These are phyloP conservation scores for Bombus pascuorum DNA, from an alignment of 1,140 invertebrate genomes.

Conservation along the genomic window DNA sequence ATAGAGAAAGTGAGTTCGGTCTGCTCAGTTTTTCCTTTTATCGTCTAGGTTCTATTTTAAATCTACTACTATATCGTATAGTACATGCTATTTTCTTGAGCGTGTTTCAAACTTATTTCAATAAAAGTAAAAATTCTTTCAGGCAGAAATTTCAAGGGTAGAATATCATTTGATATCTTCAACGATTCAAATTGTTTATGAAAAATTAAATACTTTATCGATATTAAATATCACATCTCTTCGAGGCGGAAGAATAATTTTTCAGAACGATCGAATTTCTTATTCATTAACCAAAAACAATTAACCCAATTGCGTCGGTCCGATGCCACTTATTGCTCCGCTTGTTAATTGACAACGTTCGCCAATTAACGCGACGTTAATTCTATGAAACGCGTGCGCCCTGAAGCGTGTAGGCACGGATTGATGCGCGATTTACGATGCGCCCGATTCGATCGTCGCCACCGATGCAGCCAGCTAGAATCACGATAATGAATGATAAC, in stretches of 20 bases:
- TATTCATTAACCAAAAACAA: slow-evolving; percentile 6
- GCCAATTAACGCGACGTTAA: slow-evolving; percentile 34
- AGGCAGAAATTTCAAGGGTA: not conserved
- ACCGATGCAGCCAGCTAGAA: slow-evolving; percentile 37
- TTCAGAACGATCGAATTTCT: not conserved
- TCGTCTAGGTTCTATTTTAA: not conserved
- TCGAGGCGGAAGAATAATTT: not conserved
- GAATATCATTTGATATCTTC: not conserved
- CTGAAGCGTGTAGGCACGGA: not conserved
- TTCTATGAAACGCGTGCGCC: not conserved
- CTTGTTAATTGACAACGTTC: slow-evolving; percentile 34
- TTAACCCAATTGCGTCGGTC: slow-evolving; percentile 21
- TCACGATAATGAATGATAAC: slow-evolving; percentile 65
- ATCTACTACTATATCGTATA: not conserved
- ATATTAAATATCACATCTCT: not conserved
- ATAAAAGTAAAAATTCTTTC: not conserved
- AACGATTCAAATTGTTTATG: too few species aligned
- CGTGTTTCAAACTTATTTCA: too few species aligned
- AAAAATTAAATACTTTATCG: not conserved
- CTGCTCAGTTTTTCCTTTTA: not conserved
- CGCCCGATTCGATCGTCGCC: slow-evolving; percentile 41
- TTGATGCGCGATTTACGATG: slow-evolving; percentile 27
- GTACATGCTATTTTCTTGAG: too few species aligned
- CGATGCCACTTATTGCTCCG: slow-evolving; percentile 5
- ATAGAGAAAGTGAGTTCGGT: not conserved